These are phyloP conservation scores for Anoura caudifer DNA, from an alignment of 2,113 vertebrate species.

Conservation along the genomic window DNA sequence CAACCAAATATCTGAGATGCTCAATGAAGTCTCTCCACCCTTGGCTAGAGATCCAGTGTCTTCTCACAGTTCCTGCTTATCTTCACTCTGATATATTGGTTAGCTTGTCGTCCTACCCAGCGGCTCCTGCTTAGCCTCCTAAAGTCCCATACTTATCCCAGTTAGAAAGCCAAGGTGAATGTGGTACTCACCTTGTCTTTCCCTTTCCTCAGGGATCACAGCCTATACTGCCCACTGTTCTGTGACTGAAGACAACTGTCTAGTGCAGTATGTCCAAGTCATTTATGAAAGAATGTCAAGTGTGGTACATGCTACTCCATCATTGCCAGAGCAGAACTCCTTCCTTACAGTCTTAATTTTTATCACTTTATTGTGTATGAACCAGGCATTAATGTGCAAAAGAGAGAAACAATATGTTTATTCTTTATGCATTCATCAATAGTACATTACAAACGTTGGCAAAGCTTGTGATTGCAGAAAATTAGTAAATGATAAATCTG, in stretches of 20 bases:
- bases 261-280: not conserved
- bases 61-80: not conserved
- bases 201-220: not conserved
- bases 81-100: not conserved
- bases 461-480: constrained; percentile 12
- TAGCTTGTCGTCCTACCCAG: not conserved
- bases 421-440: not conserved
- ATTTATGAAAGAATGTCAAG: not conserved
- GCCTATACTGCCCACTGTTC: not conserved
- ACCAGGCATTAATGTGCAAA: not conserved
- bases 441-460: constrained; percentile 7
- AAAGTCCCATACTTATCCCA: not conserved
- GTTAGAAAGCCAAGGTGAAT: not conserved
- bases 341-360: not conserved
- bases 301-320: not conserved
- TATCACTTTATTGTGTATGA: not conserved
- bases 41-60: not conserved
- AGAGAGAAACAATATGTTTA: not conserved
- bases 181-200: not conserved
- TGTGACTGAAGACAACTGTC: not conserved
- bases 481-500: constrained; percentile 36
- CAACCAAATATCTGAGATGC: not conserved
- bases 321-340: not conserved
- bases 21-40: not conserved
- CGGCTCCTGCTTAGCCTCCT: not conserved